Conservation (phyloP, 2,797 vertebrate species). For the Spinus olivaceus region DNA sequence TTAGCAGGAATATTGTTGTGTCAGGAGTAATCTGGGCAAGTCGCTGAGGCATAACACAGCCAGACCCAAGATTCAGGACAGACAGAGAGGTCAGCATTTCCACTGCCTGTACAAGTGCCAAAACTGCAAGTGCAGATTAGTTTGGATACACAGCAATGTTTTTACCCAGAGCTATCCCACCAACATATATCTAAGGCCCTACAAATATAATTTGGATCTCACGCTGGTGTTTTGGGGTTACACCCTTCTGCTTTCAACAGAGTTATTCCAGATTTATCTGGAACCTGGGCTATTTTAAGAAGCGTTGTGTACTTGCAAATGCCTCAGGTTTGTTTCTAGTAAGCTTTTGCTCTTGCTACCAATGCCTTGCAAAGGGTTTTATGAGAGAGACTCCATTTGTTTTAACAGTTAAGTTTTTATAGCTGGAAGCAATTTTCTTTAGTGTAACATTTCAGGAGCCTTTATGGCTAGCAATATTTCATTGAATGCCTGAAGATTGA, state of each 20-base stretch:
- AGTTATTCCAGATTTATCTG: neutral
- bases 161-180: neutral
- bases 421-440: slow-evolving; percentile 62
- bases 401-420: slow-evolving; percentile 55
- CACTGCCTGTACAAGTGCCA: neutral
- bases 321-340: neutral
- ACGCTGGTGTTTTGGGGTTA: neutral
- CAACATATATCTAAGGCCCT: neutral
- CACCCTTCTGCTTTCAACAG: neutral
- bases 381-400: slow-evolving; percentile 35
- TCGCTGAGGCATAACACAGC: neutral
- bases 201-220: neutral
- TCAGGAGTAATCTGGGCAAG: neutral
- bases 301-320: neutral
- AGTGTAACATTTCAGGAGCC: slow-evolving; percentile 50
- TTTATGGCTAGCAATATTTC: slow-evolving; percentile 33
- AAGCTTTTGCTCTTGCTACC: neutral
- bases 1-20: neutral
- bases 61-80: neutral
- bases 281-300: slow-evolving; percentile 7
- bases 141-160: neutral
- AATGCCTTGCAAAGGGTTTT: neutral
- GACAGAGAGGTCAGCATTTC: neutral
- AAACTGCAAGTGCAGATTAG: neutral
- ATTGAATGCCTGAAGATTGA: slow-evolving; percentile 40